Conservation (phyloP, 2,113 vertebrate species). For the Cheilinus undulatus region DNA sequence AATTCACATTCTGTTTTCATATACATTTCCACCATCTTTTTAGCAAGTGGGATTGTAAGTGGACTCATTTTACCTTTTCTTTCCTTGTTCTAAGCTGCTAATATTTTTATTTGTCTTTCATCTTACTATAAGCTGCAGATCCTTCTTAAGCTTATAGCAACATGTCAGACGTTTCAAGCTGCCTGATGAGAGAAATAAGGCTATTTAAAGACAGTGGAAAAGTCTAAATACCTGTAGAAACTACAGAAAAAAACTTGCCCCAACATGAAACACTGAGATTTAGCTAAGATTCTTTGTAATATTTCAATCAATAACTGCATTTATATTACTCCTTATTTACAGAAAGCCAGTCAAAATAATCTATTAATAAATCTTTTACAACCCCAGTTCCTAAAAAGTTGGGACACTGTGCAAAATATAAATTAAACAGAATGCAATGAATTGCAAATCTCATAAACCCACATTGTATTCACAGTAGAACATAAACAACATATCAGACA, state of each 20-base stretch:
- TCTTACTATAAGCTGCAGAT: background rate
- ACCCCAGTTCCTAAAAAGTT: too few species aligned
- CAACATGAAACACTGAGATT: background rate
- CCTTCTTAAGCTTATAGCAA: background rate
- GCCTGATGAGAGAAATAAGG: background rate
- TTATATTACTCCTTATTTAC: background rate
- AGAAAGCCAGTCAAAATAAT: background rate
- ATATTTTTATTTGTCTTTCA: slow-evolving; percentile 1
- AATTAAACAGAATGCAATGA: too few species aligned
- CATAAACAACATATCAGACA: too few species aligned
- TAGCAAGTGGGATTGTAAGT: too few species aligned
- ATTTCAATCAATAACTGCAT: background rate
- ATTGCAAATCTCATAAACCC: too few species aligned
- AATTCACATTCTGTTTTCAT: too few species aligned
- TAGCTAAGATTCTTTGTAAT: background rate
- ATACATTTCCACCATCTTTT: too few species aligned
- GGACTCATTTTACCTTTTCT: too few species aligned
- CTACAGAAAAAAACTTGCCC: background rate
- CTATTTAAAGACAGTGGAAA: background rate
- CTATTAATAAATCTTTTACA: too few species aligned
- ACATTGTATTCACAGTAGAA: too few species aligned
- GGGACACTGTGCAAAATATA: too few species aligned
- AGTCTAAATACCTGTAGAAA: background rate
- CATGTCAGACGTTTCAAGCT: slow-evolving; percentile 2
- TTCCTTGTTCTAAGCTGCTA: slow-evolving; percentile 5